A percentile compares a stretch with the other conserved stretches of the same genome.
Evolutionary conservation across 2,797 vertebrate species (phyloP).

Genomic region (Cyprinodon diabolis): DNA sequence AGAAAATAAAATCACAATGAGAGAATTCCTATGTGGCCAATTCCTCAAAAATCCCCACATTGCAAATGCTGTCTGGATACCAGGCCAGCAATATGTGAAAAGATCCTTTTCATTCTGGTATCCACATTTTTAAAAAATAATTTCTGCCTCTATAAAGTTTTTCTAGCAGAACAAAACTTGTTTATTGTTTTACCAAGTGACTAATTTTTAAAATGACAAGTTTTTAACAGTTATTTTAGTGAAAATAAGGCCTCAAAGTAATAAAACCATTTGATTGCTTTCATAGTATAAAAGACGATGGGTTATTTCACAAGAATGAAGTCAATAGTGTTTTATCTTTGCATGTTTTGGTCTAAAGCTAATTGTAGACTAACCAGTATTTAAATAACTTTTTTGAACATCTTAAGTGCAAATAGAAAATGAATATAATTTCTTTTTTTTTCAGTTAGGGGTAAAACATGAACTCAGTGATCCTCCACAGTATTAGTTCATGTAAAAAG

Average conservation of each 20-base stretch:
- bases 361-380: not conserved
- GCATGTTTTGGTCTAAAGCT: not conserved
- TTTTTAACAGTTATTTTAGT: not conserved
- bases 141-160: not conserved
- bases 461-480: not conserved
- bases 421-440: not conserved
- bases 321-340: slow-evolving; percentile 1
- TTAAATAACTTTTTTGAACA: not conserved
- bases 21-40: not conserved
- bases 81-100: not conserved
- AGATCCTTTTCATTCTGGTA: not conserved
- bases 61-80: not conserved
- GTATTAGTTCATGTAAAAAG: not conserved
- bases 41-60: not conserved
- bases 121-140: not conserved
- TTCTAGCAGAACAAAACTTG: not conserved
- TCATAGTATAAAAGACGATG: slow-evolving; percentile 4
- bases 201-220: slow-evolving; percentile 4
- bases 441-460: not conserved
- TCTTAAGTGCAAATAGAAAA: not conserved
- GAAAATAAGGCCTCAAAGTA: not conserved
- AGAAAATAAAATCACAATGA: slow-evolving; percentile 1
- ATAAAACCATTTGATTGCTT: slow-evolving; percentile 13
- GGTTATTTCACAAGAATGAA: not conserved
- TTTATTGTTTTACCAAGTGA: not conserved